Percentiles rank a stretch among this genome's conserved stretches.
phyloP scores from a whole-genome alignment of 2,113 vertebrate genomes.

The Neoarius graeffei region DNA sequence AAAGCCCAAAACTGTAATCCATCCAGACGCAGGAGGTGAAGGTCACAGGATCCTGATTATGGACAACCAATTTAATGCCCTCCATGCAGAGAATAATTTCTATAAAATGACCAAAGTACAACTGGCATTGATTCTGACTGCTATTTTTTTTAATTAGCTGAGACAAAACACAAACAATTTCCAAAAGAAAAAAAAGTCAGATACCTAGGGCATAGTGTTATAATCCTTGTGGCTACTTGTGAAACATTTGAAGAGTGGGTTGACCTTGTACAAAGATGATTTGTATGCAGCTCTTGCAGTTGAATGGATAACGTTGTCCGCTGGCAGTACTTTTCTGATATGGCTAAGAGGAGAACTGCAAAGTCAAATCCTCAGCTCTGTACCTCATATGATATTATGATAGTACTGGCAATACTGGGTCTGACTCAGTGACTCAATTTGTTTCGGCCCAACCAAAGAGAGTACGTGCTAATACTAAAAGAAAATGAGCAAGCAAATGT shows the following conservation, averaged over 20 bases:
- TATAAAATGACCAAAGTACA: not conserved
- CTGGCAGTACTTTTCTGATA: not conserved
- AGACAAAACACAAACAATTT: not conserved
- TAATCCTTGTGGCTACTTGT: slow-evolving; percentile 3
- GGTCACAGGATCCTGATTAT: not conserved
- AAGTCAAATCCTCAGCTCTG: not conserved
- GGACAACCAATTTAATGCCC: not conserved
- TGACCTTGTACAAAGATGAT: slow-evolving; percentile 18
- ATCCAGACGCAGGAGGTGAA: not conserved
- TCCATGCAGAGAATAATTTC: not conserved
- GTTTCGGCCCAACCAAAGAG: not conserved
- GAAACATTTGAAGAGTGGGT: not conserved
- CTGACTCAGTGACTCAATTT: not conserved
- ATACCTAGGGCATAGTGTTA: not conserved
- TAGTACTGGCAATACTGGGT: not conserved
- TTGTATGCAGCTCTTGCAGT: not conserved
- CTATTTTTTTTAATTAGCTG: not conserved
- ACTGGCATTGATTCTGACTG: not conserved
- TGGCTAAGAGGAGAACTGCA: not conserved
- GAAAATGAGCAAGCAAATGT: not conserved
- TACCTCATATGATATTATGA: not conserved
- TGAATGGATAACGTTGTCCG: not conserved
- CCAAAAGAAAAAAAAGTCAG: not conserved
- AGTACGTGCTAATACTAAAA: not conserved
- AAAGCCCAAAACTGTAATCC: not conserved